phyloP scores from a whole-genome alignment of 2,888 invertebrate genomes.

The Leptinotarsa rubiginosa region DNA sequence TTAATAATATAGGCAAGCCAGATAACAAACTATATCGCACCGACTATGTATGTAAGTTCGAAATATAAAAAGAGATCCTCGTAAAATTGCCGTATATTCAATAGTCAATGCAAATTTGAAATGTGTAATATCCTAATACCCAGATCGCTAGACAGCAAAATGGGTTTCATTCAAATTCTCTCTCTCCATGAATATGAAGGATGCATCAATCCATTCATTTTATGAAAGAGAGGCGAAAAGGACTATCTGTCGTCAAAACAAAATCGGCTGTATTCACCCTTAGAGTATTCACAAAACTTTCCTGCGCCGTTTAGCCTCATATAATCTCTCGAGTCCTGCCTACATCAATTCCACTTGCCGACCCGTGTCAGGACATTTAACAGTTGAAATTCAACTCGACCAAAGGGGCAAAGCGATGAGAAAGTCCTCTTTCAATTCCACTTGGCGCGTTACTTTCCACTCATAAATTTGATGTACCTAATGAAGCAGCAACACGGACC shows the following conservation, averaged over 20 bases:
- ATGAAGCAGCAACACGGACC: slow-evolving; percentile 36
- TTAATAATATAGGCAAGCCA: too few species aligned
- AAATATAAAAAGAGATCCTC: too few species aligned
- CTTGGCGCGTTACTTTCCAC: slow-evolving; percentile 19
- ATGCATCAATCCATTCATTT: too few species aligned
- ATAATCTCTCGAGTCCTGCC: neutral
- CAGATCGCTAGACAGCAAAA: too few species aligned
- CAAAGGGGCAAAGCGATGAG: slow-evolving; percentile 7
- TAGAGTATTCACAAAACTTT: neutral
- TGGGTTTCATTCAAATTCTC: too few species aligned
- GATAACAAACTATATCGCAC: too few species aligned
- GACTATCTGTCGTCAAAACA: neutral
- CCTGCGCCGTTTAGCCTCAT: neutral
- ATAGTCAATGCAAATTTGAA: too few species aligned
- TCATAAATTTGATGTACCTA: slow-evolving; percentile 29
- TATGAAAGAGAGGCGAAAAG: neutral
- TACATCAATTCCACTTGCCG: slow-evolving; percentile 6
- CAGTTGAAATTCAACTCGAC: slow-evolving; percentile 11
- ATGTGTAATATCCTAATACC: too few species aligned
- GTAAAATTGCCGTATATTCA: too few species aligned
- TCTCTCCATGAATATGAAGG: too few species aligned
- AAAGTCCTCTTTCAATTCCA: slow-evolving; percentile 10
- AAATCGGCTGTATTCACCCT: neutral
- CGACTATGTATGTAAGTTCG: too few species aligned
- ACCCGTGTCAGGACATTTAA: slow-evolving; percentile 4